Conservation (phyloP, 2,888 invertebrate species). For the Allophyes oxyacanthae region DNA sequence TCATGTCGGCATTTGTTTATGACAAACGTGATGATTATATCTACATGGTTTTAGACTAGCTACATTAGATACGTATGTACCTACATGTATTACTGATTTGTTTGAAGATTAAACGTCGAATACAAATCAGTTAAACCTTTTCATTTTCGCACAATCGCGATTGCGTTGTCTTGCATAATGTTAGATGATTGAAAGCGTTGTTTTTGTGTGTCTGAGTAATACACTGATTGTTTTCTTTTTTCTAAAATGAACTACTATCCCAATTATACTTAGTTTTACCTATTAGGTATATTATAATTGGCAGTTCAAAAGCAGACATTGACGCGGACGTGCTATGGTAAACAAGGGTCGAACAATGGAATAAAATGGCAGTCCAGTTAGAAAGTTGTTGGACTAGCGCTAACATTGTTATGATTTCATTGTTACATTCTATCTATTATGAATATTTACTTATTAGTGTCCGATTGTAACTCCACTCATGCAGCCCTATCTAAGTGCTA, state of each 20-base stretch:
- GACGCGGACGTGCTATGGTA: slow-evolving; percentile 16
- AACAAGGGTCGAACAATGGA: slow-evolving; percentile 48
- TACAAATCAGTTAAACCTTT: background rate
- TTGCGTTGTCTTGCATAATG: slow-evolving; percentile 1
- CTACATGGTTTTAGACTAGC: slow-evolving; percentile 14
- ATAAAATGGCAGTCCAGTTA: slow-evolving; percentile 35
- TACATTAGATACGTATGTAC: too few species aligned
- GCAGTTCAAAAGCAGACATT: background rate
- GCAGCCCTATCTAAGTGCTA: slow-evolving; percentile 16
- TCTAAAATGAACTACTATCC: background rate
- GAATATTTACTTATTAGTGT: slow-evolving; percentile 33
- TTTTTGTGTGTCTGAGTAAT: slow-evolving; percentile 7
- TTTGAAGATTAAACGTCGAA: background rate
- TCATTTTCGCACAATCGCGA: background rate
- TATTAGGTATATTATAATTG: slow-evolving; percentile 2
- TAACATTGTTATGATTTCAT: slow-evolving; percentile 47
- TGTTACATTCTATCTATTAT: slow-evolving; percentile 35
- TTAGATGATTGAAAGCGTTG: slow-evolving; percentile 3
- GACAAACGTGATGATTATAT: slow-evolving; percentile 22
- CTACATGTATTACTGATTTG: background rate
- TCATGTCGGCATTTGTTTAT: slow-evolving; percentile 14
- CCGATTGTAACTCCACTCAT: slow-evolving; percentile 9
- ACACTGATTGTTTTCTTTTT: background rate
- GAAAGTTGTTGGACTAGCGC: slow-evolving; percentile 43
- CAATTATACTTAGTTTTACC: background rate